These are phyloP conservation scores for Chinchilla lanigera DNA, from an alignment of 2,113 vertebrate species.

Conservation along the genomic window DNA sequence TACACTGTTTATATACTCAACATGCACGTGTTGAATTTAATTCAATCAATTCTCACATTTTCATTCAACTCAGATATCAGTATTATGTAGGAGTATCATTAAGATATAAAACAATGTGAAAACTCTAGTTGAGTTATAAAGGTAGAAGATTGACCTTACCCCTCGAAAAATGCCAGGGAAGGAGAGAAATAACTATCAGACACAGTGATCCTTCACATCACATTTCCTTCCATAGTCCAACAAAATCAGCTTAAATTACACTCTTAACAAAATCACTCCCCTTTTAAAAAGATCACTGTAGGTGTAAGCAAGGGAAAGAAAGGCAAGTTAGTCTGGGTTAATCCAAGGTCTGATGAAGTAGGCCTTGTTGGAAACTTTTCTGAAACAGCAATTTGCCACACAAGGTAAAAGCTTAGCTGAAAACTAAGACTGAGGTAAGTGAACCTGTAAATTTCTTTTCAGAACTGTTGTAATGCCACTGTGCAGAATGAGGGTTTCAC, in stretches of 20 bases:
- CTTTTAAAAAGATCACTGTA: conserved; percentile 69
- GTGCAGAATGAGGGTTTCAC: background rate
- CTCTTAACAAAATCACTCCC: conserved; percentile 66
- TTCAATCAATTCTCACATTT: conserved; percentile 28
- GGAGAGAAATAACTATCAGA: conserved; percentile 71
- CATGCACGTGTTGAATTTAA: conserved; percentile 14
- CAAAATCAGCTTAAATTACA: conserved; percentile 75
- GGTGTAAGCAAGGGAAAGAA: conserved; percentile 65
- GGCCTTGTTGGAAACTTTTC: conserved; percentile 61
- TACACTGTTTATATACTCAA: background rate
- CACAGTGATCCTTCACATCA: conserved; percentile 66
- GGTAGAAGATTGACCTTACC: conserved; percentile 66
- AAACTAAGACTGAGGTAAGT: conserved; percentile 47
- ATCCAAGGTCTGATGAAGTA: conserved; percentile 60
- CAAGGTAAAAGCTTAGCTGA: conserved; percentile 33
- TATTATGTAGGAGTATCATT: conserved; percentile 47
- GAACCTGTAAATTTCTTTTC: background rate
- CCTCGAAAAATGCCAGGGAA: conserved; percentile 68
- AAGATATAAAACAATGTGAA: conserved; percentile 65
- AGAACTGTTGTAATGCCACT: background rate
- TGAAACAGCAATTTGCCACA: conserved; percentile 37
- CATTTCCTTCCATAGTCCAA: conserved; percentile 71
- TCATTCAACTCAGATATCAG: conserved; percentile 37
- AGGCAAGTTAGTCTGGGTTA: conserved; percentile 62
- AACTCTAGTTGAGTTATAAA: conserved; percentile 64